A percentile compares a stretch with the other conserved stretches of the same genome.
phyloP scores from a whole-genome alignment of 2,113 vertebrate species.

The Rousettus leschenaultii region DNA sequence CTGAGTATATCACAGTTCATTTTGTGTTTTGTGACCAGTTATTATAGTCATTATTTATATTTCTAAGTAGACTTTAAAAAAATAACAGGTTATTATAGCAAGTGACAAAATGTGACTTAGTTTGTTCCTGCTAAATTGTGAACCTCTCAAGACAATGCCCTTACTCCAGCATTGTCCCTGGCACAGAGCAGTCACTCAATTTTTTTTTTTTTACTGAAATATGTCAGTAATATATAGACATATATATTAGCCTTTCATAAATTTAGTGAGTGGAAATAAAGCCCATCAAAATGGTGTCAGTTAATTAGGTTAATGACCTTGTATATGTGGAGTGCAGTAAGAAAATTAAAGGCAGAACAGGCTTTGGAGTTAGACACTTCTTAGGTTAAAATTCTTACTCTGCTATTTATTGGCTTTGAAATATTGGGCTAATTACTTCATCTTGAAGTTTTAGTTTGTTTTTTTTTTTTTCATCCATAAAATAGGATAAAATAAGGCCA shows the following conservation, averaged over 20 bases:
- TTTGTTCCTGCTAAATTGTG: background rate
- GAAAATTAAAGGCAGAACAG: background rate
- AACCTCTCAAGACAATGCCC: background rate
- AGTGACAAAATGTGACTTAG: background rate
- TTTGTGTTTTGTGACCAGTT: constrained; percentile 77
- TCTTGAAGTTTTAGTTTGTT: background rate
- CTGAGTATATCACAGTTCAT: constrained; percentile 70
- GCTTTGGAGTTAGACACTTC: background rate
- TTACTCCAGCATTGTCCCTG: background rate
- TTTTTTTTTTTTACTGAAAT: background rate
- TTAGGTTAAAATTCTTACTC: background rate
- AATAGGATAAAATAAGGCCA: constrained; percentile 9
- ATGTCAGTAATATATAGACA: background rate
- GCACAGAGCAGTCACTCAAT: background rate
- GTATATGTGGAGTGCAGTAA: background rate
- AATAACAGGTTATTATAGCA: background rate
- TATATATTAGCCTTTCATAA: background rate
- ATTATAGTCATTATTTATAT: constrained; percentile 70
- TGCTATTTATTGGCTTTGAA: background rate
- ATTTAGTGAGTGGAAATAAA: background rate
- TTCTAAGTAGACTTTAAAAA: constrained; percentile 58
- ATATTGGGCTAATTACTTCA: background rate
- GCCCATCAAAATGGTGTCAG: background rate
- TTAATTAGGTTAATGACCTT: background rate
- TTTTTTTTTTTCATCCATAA: background rate